Percentiles rank a stretch among this genome's conserved stretches.
Evolutionary conservation across 2,797 vertebrate genomes (phyloP).

Genomic region (Dendrocincla tyrannina): DNA sequence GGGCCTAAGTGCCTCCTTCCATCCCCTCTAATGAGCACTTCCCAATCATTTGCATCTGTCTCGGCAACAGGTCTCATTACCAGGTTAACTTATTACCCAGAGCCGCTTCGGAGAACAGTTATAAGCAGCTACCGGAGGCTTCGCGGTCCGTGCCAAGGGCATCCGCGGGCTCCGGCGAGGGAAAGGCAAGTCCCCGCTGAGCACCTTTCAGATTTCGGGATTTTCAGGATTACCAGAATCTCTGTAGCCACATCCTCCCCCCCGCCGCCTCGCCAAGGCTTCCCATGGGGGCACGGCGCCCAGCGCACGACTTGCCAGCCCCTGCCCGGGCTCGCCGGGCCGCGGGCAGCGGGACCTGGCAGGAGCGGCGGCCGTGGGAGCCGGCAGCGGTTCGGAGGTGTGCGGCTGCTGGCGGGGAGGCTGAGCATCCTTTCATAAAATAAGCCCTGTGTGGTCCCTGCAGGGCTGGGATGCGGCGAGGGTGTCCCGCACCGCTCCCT

Average conservation of each 20-base stretch:
- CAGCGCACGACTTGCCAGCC: not conserved
- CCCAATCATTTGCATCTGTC: constrained; percentile 51
- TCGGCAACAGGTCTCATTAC: constrained; percentile 55
- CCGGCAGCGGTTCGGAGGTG: not conserved
- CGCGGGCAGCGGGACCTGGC: not conserved
- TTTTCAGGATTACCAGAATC: not conserved
- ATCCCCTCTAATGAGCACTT: constrained; percentile 54
- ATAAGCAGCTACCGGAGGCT: not conserved
- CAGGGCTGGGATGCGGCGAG: not conserved
- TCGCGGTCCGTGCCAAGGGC: fast-evolving
- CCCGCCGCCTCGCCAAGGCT: not conserved
- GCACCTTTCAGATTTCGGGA: not conserved
- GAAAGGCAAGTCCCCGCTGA: fast-evolving
- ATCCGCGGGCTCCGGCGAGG: fast-evolving
- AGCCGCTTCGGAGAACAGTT: not conserved
- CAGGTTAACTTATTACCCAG: constrained; percentile 37
- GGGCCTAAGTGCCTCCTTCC: constrained; percentile 52
- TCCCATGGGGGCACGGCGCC: not conserved
- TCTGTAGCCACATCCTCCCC: not conserved
- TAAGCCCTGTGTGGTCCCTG: constrained; percentile 28
- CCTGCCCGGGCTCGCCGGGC: not conserved
- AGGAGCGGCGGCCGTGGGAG: not conserved
- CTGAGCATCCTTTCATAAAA: not conserved
- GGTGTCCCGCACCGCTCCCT: not conserved
- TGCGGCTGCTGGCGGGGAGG: not conserved